Evolutionary conservation across 2,888 invertebrate genomes (phyloP).

Genomic region (Heptascelio sp.): DNA sequence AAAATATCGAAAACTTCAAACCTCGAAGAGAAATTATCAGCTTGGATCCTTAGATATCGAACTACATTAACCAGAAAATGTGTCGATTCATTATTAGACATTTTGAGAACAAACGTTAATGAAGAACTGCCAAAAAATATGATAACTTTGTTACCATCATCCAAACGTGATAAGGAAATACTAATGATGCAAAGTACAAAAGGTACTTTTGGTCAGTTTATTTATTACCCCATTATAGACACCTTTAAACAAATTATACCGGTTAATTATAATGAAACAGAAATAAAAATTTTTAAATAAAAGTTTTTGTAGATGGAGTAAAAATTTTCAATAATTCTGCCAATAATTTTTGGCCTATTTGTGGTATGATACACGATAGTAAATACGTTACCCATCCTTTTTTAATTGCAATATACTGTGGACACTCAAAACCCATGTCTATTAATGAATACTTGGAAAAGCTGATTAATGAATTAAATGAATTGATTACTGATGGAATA

Average conservation of each 20-base stretch:
- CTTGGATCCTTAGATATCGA: conserved; percentile 1
- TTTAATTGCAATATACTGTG: conserved; percentile 38
- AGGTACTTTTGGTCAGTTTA: conserved; percentile 42
- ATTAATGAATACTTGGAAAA: conserved; percentile 33
- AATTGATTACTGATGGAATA: conserved; percentile 6
- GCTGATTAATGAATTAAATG: conserved; percentile 31
- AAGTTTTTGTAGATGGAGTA: conserved; percentile 35
- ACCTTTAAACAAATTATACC: no score
- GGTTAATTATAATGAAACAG: no score
- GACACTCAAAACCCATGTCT: conserved; percentile 30
- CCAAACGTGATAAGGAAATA: conserved; percentile 5
- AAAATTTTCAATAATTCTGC: conserved; percentile 44
- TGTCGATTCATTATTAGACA: conserved; percentile 34
- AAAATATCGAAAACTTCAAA: no score
- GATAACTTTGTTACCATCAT: conserved; percentile 35
- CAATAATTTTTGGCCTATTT: conserved; percentile 49
- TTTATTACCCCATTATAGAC: conserved; percentile 44
- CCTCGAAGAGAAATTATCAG: conserved; percentile 4
- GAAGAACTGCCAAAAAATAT: conserved; percentile 30
- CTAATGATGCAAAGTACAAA: conserved; percentile 31
- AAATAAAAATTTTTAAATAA: no score
- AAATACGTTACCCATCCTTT: conserved; percentile 30
- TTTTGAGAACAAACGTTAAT: conserved; percentile 23
- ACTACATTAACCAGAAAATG: conserved; percentile 6
- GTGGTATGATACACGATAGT: conserved; percentile 10